Base-by-base conservation (phyloP, 2,113 vertebrate genomes). In the Ranitomeya variabilis region DNA sequence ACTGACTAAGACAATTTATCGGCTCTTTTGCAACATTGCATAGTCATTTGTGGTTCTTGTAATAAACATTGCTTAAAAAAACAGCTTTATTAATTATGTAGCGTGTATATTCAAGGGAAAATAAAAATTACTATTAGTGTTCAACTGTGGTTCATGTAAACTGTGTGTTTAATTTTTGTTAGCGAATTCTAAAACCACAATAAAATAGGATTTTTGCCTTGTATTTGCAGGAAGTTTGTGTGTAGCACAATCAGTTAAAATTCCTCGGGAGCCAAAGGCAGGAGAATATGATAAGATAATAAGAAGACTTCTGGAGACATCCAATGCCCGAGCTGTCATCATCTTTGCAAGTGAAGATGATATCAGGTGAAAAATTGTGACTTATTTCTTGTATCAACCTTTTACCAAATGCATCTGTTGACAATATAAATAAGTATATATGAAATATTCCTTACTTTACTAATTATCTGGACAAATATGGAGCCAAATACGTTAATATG, bases 281-380 rank as follows among this genome's bases (percentile, higher is more conserved):
- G 96, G 96, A 18, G 97, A 99, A 93, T 99, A 98, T 6, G 97
- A 99, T 94, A 99, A 98, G 94, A 96, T 98, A 91, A 96, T 99
- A 88, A 96, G 94, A 2, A 92, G 97, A 67, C 96, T 99, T 55
- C 94, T 97, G 91, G 98, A 98, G 91, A 98, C 97, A 87, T 97
- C 97, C 0, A 97, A 98, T 0, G 98, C 98, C 23, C 92, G 97
- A 55, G 97, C 95, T 0, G 93, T 99, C 91, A 96, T 99, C 92
- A 97, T 98, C 92, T 99, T 99, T 0, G 97, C 98, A 89, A 99
- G 97, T 0, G 98, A 99, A 90, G 98, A 99, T 0, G 98, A 99
- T 18, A 99, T 99, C 94, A 97, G 96, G 98, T 98, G 90, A 86
- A 95, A 21, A 73, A 19, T 60, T 51, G 1, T 51, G 60, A 12